Conservation (phyloP, 2,888 invertebrate genomes). For the Hedychridium roseum region DNA sequence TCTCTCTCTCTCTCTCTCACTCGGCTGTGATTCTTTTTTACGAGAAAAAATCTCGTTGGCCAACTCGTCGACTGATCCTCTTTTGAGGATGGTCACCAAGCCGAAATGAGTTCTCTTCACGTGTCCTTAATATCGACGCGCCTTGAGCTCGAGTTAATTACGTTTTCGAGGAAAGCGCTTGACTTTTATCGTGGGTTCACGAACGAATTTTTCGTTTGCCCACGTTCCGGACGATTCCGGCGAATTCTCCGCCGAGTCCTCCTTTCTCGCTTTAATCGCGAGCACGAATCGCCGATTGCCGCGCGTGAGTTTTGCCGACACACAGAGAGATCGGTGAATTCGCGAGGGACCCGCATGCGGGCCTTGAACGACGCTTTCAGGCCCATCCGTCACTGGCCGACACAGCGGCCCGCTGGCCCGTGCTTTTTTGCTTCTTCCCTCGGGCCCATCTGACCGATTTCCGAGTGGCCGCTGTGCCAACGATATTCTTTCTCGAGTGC, state of each 20-base stretch:
- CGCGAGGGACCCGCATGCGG: slow-evolving; percentile 31
- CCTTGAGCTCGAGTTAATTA: too few species aligned
- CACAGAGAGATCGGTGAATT: slow-evolving; percentile 24
- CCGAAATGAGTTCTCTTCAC: slow-evolving; percentile 16
- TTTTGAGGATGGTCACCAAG: too few species aligned
- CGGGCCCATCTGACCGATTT: slow-evolving; percentile 20
- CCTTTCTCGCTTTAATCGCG: slow-evolving; percentile 29
- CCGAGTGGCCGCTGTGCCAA: too few species aligned
- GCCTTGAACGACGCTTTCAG: slow-evolving; percentile 44
- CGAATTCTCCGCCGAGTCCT: slow-evolving; percentile 9
- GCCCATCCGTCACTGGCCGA: slow-evolving; percentile 59
- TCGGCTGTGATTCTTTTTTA: slow-evolving; percentile 9
- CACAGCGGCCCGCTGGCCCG: slow-evolving; percentile 50
- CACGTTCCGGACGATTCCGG: too few species aligned
- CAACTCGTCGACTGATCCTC: too few species aligned
- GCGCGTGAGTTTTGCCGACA: slow-evolving; percentile 16
- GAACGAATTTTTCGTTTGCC: too few species aligned
- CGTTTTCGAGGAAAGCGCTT: too few species aligned
- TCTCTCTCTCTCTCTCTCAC: too few species aligned
- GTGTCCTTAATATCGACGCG: too few species aligned
- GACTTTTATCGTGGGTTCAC: too few species aligned
- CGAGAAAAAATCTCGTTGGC: slow-evolving; percentile 12
- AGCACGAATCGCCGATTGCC: slow-evolving; percentile 21
- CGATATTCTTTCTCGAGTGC: too few species aligned
- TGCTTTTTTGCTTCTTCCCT: slow-evolving; percentile 42